Base-by-base conservation (phyloP, 2,113 vertebrate genomes). In the Pachypanchax playfairii region DNA sequence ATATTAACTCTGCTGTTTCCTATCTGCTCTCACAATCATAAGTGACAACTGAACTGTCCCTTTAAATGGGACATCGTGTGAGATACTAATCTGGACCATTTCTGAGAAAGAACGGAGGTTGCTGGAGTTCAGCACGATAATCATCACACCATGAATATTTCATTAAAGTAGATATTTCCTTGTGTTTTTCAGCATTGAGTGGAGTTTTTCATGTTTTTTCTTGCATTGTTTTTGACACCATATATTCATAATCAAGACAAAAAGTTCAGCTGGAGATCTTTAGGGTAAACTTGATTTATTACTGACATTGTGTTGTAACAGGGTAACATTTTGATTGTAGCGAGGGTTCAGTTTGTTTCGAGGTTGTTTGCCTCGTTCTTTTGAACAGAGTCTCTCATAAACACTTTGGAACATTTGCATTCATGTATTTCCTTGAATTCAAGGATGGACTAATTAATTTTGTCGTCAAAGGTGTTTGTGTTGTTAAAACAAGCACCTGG, bases 21-120 rank as follows among this genome's bases (percentile, higher is more conserved):
- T 73, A 73, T 82, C 70, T 78, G 53, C 68, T 43, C 57, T 60
- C 70, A 49, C 41, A 26, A 80, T 83, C 69, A 26, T 76, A 80
- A 79, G 22, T 82, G 65, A 84, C 73, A 82, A 69, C 73, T 62
- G 59, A 35, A 60, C 62, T 28, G 48, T 46, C 42, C 57, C 52
- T 49, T 51, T 54, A 47, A 33, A 63, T 3, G 33, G 49, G 52
- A 41, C 48, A 49, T 36, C 20, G 55, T 26, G 35, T 25, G 41
- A 72, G 70, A 80, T 70, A 62, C 43, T 44, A 46, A 84, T 79
- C 70, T 65, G 14, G n/a, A 25, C 41, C 63, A 31, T 70, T 70
- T 77, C 51, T 65, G 36, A 36, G 47, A 29, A 38, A 46, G 17
- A 56, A 35, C 48, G 33, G 11, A 59, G 39, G 36, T 58, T 52